Percentiles rank a stretch among this genome's conserved stretches.
phyloP scores from a whole-genome alignment of 1,140 invertebrate species.

The Drosophila gunungcola region DNA sequence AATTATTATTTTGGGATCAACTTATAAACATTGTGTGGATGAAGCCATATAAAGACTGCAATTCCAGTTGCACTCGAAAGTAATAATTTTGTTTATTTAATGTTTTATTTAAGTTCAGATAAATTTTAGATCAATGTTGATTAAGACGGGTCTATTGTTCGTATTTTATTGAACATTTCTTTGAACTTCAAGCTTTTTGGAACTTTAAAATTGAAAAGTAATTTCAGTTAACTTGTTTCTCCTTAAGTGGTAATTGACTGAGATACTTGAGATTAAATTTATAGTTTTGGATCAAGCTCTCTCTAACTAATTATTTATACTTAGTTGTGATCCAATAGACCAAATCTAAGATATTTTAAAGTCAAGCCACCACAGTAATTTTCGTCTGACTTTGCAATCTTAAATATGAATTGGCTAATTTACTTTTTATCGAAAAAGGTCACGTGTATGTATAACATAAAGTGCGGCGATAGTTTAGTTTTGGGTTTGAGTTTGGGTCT shows the following conservation, averaged over 20 bases:
- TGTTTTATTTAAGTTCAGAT: too few species aligned
- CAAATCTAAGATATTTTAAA: not conserved
- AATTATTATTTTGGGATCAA: too few species aligned
- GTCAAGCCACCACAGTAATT: not conserved
- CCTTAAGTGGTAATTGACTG: not conserved
- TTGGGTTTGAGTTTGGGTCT: constrained; percentile 23
- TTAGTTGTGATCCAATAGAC: not conserved
- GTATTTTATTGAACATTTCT: too few species aligned
- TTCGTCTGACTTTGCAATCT: not conserved
- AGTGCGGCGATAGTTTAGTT: constrained; percentile 43
- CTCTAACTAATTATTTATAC: not conserved
- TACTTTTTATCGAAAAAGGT: constrained; percentile 55
- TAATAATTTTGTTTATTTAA: too few species aligned
- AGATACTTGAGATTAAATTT: not conserved
- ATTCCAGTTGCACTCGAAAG: too few species aligned
- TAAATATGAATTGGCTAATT: constrained; percentile 10
- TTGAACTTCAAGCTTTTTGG: too few species aligned
- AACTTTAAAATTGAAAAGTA: too few species aligned
- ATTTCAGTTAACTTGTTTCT: too few species aligned
- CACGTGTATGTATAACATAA: constrained; percentile 79
- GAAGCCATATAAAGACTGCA: too few species aligned
- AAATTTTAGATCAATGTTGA: too few species aligned
- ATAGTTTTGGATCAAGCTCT: not conserved
- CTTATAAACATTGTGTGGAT: too few species aligned
- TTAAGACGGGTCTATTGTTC: too few species aligned